phyloP scores from a whole-genome alignment of 2,888 invertebrate genomes.

The Ariolimax columbianus region DNA sequence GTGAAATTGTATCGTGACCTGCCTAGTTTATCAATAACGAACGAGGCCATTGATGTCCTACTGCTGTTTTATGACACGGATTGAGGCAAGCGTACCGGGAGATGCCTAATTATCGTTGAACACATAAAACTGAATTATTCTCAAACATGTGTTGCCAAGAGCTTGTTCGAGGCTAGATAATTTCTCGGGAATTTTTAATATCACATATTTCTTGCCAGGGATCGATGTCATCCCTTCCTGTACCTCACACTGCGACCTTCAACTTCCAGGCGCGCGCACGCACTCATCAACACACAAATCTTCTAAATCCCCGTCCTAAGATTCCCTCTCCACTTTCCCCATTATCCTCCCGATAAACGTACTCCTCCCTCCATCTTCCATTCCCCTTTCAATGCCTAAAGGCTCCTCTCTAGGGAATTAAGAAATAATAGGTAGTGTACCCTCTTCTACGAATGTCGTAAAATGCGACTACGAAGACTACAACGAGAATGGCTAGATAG shows the following conservation, averaged over 20 bases:
- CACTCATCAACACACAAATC: not conserved
- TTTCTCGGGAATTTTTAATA: not conserved
- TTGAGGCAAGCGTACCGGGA: not conserved
- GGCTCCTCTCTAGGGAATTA: too few species aligned
- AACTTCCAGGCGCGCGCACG: not conserved
- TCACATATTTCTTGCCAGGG: not conserved
- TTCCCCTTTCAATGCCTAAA: too few species aligned
- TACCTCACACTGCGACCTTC: not conserved
- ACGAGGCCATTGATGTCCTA: not conserved
- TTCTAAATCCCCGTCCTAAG: not conserved
- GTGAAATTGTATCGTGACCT: not conserved
- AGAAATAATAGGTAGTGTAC: too few species aligned
- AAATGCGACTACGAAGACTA: too few species aligned
- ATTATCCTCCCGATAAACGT: too few species aligned
- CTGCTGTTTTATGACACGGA: not conserved
- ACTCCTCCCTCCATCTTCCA: too few species aligned
- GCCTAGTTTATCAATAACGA: not conserved
- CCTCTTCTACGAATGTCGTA: too few species aligned
- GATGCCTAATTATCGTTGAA: not conserved
- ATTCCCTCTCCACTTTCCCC: not conserved
- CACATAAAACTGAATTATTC: not conserved
- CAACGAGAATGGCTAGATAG: too few species aligned
- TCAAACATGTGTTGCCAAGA: not conserved
- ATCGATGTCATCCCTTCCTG: not conserved
- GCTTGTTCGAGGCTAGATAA: not conserved